phyloP scores from a whole-genome alignment of 2,797 vertebrate species.

The Harpagifer antarcticus region DNA sequence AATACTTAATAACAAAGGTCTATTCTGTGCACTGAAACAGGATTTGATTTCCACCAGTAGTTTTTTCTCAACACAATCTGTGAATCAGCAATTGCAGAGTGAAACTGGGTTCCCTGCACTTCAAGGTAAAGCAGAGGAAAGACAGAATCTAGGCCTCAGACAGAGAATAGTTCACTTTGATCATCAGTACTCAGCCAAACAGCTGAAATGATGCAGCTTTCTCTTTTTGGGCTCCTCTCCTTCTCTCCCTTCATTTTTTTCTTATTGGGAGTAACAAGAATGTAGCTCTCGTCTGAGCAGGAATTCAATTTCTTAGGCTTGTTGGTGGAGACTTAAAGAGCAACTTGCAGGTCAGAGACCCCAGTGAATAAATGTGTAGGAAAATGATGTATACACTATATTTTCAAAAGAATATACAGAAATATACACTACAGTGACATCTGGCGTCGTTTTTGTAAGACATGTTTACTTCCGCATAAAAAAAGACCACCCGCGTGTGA shows the following conservation, averaged over 20 bases:
- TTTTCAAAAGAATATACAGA: too few species aligned
- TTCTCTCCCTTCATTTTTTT: not conserved
- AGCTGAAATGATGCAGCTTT: constrained; percentile 24
- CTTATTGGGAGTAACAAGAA: constrained; percentile 25
- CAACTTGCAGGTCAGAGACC: too few species aligned
- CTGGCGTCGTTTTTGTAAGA: too few species aligned
- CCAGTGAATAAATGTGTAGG: too few species aligned
- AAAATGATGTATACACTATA: too few species aligned
- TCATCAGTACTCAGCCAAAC: constrained; percentile 33
- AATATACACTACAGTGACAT: too few species aligned
- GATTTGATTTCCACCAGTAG: not conserved
- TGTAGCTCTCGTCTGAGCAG: constrained; percentile 21
- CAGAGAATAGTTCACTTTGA: constrained; percentile 48
- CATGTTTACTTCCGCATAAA: too few species aligned
- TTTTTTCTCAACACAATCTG: constrained; percentile 1
- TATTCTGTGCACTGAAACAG: not conserved
- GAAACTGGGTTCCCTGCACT: constrained; percentile 39
- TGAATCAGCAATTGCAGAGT: constrained; percentile 46
- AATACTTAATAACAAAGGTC: too few species aligned
- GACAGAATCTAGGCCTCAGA: constrained; percentile 28
- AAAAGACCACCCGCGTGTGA: too few species aligned
- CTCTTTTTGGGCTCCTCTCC: too few species aligned
- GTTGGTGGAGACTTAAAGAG: too few species aligned
- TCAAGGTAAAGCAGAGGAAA: constrained; percentile 20
- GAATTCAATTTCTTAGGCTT: constrained; percentile 7